phyloP scores from a whole-genome alignment of 2,797 vertebrate species.

The Taenioides sp. region DNA sequence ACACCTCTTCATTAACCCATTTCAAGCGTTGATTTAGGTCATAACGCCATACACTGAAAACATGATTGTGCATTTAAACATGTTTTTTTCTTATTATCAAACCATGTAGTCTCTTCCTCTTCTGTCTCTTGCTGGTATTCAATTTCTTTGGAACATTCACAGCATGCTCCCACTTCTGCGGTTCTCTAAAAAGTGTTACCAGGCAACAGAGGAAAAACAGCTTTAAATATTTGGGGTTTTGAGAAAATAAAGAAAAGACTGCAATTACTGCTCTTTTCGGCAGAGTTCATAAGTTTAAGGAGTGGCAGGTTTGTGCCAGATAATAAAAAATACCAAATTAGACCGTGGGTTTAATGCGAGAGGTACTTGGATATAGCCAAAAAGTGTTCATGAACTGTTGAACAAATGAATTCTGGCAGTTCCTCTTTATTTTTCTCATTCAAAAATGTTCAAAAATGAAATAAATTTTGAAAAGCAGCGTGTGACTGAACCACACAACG shows the following conservation, averaged over 20 bases:
- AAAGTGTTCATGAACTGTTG: slow-evolving; percentile 63
- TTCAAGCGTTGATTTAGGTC: slow-evolving; percentile 51
- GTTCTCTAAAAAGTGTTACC: slow-evolving; percentile 74
- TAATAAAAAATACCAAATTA: slow-evolving; percentile 69
- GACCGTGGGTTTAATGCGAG: slow-evolving; percentile 54
- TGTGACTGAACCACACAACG: slow-evolving; percentile 15
- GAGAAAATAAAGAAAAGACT: slow-evolving; percentile 78
- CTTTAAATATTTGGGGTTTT: slow-evolving; percentile 81
- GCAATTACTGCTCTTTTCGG: slow-evolving; percentile 80
- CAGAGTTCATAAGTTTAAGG: slow-evolving; percentile 78
- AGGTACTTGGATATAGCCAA: slow-evolving; percentile 48
- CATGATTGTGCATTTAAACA: slow-evolving; percentile 64
- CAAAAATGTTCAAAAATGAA: slow-evolving; percentile 71
- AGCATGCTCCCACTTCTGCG: slow-evolving; percentile 74
- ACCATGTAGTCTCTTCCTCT: slow-evolving; percentile 37
- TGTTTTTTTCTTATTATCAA: slow-evolving; percentile 57
- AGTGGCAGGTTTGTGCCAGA: slow-evolving; percentile 64
- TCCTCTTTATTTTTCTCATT: slow-evolving; percentile 52
- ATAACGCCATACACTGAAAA: slow-evolving; percentile 58
- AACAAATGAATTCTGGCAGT: slow-evolving; percentile 62
- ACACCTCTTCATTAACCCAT: slow-evolving; percentile 63
- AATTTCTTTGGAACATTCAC: slow-evolving; percentile 79
- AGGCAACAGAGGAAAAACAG: slow-evolving; percentile 80
- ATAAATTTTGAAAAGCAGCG: slow-evolving; percentile 60
- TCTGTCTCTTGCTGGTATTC: slow-evolving; percentile 60